These are phyloP conservation scores for Lepidocyrtoides sp. DNA, from an alignment of 2,888 invertebrate species.

Conservation along the genomic window DNA sequence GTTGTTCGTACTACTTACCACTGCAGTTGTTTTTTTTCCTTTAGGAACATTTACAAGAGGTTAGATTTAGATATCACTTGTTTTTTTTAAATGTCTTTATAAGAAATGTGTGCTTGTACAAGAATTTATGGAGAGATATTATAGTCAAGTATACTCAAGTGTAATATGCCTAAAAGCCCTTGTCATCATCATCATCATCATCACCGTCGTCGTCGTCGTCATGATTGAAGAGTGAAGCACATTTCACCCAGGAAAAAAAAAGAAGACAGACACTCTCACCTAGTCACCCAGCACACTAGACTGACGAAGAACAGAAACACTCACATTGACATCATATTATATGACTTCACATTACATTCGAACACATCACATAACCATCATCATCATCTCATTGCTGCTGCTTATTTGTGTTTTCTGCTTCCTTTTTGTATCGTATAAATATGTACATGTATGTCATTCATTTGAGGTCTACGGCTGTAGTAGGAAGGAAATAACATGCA, in stretches of 20 bases:
- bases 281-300: neutral
- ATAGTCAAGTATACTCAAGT: neutral
- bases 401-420: neutral
- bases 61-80: neutral
- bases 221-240: neutral
- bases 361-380: slow-evolving; percentile 68
- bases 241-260: neutral
- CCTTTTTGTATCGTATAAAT: neutral
- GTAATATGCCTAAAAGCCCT: neutral
- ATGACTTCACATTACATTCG: slow-evolving; percentile 66
- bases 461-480: neutral
- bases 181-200: neutral
- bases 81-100: neutral
- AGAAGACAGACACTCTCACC: neutral
- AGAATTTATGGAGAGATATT: slow-evolving; percentile 10
- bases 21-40: neutral
- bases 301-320: slow-evolving; percentile 38
- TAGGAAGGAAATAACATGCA: slow-evolving; percentile 1
- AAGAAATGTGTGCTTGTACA: neutral
- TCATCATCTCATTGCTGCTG: slow-evolving; percentile 45
- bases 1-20: neutral
- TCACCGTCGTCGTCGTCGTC: neutral
- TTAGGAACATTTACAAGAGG: neutral
- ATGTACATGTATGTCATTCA: slow-evolving; percentile 23
- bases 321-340: slow-evolving; percentile 75